These are phyloP conservation scores for Drosophila lowei DNA, from an alignment of 1,140 invertebrate genomes.

Conservation along the genomic window DNA sequence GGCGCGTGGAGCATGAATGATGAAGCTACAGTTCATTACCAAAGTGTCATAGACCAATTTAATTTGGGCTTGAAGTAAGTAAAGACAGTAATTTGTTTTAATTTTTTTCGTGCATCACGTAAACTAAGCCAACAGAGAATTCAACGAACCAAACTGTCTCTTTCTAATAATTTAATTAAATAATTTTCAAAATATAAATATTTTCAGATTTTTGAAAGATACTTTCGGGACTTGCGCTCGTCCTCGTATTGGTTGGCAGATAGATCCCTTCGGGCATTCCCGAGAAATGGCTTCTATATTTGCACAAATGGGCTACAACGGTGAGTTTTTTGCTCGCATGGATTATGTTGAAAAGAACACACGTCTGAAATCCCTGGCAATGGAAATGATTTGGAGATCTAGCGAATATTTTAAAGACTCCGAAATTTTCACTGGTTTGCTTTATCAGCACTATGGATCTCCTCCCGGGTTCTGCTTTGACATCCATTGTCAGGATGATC, in stretches of 20 bases:
- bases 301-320: constrained; percentile 93
- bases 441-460: constrained; percentile 91
- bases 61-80: constrained; percentile 89
- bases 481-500: constrained; percentile 91
- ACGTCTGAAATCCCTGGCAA: constrained; percentile 85
- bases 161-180: neutral
- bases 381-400: constrained; percentile 84
- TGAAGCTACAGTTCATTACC: constrained; percentile 96
- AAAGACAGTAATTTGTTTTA: too few relatives aligned
- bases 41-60: constrained; percentile 97
- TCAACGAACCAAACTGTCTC: too few relatives aligned
- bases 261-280: constrained; percentile 97
- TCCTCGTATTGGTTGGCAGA: constrained; percentile 95
- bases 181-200: constrained; percentile 70
- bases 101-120: too few relatives aligned
- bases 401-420: constrained; percentile 86
- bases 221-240: constrained; percentile 92
- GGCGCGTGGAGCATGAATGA: constrained; percentile 97
- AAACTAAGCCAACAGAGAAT: too few relatives aligned
- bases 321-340: constrained; percentile 93
- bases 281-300: constrained; percentile 93
- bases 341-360: constrained; percentile 93
- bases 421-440: constrained; percentile 88
- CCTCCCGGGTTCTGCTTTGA: constrained; percentile 96
- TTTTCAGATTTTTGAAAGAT: constrained; percentile 86